Base-by-base conservation (phyloP, 2,888 invertebrate species). In the Crocallis elinguaria region DNA sequence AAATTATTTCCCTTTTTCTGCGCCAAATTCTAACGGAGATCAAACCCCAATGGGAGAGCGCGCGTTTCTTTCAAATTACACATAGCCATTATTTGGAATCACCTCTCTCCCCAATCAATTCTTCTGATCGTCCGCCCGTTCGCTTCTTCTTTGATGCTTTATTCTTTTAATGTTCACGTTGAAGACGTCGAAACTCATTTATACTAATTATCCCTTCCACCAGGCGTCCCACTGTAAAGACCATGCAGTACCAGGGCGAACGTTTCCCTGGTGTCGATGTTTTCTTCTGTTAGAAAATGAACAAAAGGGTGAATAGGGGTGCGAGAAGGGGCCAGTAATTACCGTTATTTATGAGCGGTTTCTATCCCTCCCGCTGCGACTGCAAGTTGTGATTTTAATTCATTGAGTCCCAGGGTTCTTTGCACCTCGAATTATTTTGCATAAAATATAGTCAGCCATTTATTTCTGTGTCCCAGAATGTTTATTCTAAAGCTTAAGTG, bases 361-460 rank as follows among this genome's bases (percentile, higher is more conserved):
- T 80, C 76, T 72, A 75, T 74, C 82, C 78, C 77, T 71, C 74
- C 27, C 74, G 69, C 75, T 80, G 77, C 81, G 82, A 83, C 79
- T 88, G 87, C 86, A 88, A 84, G 82, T 87, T 83, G 84, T 85
- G 84, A 85, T 87, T 89, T 88, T 86, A 88, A 88, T 87, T 88
- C 84, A 86, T 88, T 82, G 73, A 77, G 78, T 74, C 79, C 79
- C 74, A 71, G 71, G 69, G 83, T 85, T 84, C 84, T 88, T 86
- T 87, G 85, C 88, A 87, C 84, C 84, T 85, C 76, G 83, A 86
- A 86, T 87, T 84, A 83, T 82, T 86, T 88, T 85, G 82, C 86
- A 84, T 87, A 85, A 88, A 87, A 87, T 86, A 88, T 87, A 67
- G 77, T 75, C 67, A 56, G 76, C 77, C 77, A 84, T 86, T 86